Base-by-base conservation (phyloP, 2,113 vertebrate genomes). In the Sitta europaea region DNA sequence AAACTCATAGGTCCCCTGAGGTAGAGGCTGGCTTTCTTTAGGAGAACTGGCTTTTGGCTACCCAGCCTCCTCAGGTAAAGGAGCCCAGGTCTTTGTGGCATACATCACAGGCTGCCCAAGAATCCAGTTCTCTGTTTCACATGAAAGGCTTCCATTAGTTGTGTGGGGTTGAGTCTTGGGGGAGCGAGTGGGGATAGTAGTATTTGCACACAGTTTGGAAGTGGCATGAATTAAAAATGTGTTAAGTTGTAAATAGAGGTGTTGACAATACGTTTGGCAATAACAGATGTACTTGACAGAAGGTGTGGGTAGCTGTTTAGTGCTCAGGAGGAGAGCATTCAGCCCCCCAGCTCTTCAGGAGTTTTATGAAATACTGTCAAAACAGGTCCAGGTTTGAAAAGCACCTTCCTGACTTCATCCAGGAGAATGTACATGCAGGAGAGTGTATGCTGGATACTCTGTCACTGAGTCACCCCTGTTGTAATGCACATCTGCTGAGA, bases 201-300 rank as follows among this genome's bases (percentile, higher is more conserved):
- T 91, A 68, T 90, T 77, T 86, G 85, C 84, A 83, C 42, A 59
- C 91, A 92, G 91, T 51, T 97, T 97, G 94, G 78, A 95, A 97
- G 87, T 90, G 78, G 91, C 91, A 77, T 87, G 86, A 95, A 95
- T 96, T 96, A 79, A 84, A 97, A 97, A 96, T 67, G 95, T 97
- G 95, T 92, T 74, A 98, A 97, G 97, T 94, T 96, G 91, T 94
- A 98, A 97, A 98, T 94, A 98, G 97, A 97, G 72, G 97, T 95
- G 88, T 93, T 97, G 97, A 98, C 20, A 73, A 96, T 94, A 54
- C 40, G 58, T 91, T 92, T 88, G 75, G 72, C 95, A 95, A 83
- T 90, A 96, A 93, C 90, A 93, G 95, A 97, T 96, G 95, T 91
- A 95, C 73, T 97, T 97, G 97, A 92, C 96, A 98, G 97, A 97